phyloP scores from a whole-genome alignment of 1,140 invertebrate species.

The Laupala kohalensis region DNA sequence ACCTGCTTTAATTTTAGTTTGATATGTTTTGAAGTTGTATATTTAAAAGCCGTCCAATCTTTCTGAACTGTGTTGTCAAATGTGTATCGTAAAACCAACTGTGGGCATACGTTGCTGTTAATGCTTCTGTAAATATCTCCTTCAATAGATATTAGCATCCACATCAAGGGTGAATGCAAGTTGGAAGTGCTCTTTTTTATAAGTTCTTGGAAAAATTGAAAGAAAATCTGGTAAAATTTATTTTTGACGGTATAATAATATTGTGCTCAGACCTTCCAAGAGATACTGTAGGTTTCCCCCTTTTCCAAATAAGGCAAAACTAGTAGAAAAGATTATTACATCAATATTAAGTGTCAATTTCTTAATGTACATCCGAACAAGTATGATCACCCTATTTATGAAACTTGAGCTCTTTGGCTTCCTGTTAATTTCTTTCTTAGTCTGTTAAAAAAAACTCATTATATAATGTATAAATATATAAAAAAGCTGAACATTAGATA shows the following conservation, averaged over 20 bases:
- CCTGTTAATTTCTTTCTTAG: constrained; percentile 14
- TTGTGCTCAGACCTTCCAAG: not conserved
- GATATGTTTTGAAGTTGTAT: not conserved
- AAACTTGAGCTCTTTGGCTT: constrained; percentile 8
- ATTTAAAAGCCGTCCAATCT: not conserved
- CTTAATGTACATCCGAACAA: not conserved
- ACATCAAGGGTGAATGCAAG: not conserved
- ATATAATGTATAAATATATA: constrained; percentile 13
- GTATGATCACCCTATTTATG: constrained; percentile 5
- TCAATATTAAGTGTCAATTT: not conserved
- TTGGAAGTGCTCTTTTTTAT: not conserved
- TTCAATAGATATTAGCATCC: not conserved
- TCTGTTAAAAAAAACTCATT: constrained; percentile 13
- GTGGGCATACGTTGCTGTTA: not conserved
- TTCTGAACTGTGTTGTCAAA: not conserved
- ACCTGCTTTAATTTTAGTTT: not conserved
- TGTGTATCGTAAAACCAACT: not conserved
- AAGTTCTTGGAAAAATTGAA: not conserved
- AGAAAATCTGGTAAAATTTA: not conserved
- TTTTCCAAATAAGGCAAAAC: not conserved
- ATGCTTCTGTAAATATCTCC: not conserved
- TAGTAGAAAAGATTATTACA: not conserved
- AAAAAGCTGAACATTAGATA: constrained; percentile 11
- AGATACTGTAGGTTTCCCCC: not conserved
- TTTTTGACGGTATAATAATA: not conserved